Base-by-base conservation (phyloP, 2,888 invertebrate genomes). In the Drosophila lacicola region DNA sequence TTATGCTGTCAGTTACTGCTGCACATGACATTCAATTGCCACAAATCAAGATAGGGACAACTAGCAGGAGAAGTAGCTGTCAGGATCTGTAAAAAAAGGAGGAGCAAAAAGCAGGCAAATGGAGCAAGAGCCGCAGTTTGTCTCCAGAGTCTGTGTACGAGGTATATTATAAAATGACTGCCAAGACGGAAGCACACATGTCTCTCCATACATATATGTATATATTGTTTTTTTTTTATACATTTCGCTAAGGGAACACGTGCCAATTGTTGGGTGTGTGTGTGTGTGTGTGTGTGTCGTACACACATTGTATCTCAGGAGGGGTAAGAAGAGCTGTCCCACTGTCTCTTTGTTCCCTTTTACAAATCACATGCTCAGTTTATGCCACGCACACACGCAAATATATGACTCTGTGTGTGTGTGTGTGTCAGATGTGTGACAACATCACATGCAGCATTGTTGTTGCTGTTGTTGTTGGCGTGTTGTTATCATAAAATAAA, bases 11-110 rank as follows among this genome's bases (percentile, higher is more conserved):
- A 79, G 82, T 75, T 76, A 64, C 70, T 72, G 70, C 74, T 78
- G 75, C 78, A 81, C 72, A 83, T 83, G 84, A 83, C 84, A 83
- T 86, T 83, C 83, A 83, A 83, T 83, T 83, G 86, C 83, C 86
- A 86, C 83, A 83, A 83, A 83, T 83, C 83, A 83, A 83, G 83
- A 83, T 83, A 83, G 78, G 84, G 84, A 62, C 70, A 55, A 55
- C 54, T 49, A 71, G 44, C 36, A 64, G 51, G 47, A 57, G 58
- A 58, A 64, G 58, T 49, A 60, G 61, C 54, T 58, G 37, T 36
- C 36, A 46, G 29, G n/a, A 53, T 45, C 66, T 37, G 10, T 50
- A 33, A 21, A n/a, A 62, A 62, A 36, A 50, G n/a, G 36, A 56
- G 37, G n/a, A 47, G 29, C 44, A 49, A 39, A 51, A 34, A 21